phyloP scores from a whole-genome alignment of 2,113 vertebrate species.

The Microcebus griseorufus region DNA sequence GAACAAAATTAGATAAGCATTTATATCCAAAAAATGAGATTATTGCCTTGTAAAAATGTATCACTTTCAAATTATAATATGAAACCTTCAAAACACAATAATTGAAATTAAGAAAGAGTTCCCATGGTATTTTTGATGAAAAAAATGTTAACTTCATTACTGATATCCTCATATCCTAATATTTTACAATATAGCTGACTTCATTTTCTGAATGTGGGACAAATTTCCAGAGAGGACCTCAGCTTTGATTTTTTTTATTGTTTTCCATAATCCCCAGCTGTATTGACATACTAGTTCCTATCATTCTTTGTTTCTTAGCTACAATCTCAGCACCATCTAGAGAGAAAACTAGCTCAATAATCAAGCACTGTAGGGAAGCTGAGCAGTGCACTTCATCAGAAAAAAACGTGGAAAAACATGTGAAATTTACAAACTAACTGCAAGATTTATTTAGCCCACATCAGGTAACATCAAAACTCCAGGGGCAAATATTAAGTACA shows the following conservation, averaged over 20 bases:
- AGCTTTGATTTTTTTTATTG: background rate
- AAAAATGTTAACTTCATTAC: background rate
- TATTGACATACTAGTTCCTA: background rate
- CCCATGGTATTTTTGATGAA: background rate
- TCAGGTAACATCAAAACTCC: background rate
- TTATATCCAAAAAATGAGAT: background rate
- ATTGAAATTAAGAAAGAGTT: background rate
- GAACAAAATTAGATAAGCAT: background rate
- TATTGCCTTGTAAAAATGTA: background rate
- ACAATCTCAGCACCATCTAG: background rate
- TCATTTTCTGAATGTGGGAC: background rate
- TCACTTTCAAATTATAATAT: background rate
- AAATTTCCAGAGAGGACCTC: constrained; percentile 13
- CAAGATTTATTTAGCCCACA: background rate
- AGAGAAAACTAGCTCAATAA: background rate
- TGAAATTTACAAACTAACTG: background rate
- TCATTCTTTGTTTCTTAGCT: background rate
- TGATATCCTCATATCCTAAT: background rate
- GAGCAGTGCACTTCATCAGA: background rate
- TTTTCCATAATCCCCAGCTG: background rate
- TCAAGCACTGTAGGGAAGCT: background rate
- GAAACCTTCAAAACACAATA: background rate
- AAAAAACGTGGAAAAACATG: background rate
- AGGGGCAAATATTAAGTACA: background rate
- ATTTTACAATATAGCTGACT: background rate